Conservation (phyloP, 2,888 invertebrate species). For the Mesoligia furuncula region DNA sequence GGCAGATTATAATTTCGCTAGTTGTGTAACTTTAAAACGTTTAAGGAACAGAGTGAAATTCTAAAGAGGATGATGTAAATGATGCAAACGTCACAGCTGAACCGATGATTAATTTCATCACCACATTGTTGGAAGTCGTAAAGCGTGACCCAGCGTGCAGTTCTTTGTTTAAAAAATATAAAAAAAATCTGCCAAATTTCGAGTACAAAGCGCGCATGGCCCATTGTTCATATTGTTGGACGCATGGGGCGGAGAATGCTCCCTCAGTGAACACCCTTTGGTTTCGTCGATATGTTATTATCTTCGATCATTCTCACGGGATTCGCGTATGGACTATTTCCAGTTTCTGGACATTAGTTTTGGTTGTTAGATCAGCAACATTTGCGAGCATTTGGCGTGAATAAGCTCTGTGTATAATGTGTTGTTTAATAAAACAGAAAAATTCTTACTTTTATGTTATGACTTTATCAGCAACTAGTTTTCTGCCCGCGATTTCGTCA, state of each 20-base stretch:
- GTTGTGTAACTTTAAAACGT: constrained; percentile 69
- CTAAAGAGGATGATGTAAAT: constrained; percentile 72
- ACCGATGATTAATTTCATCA: constrained; percentile 85
- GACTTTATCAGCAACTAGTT: neutral
- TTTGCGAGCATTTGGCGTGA: constrained; percentile 49
- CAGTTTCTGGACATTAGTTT: constrained; percentile 60
- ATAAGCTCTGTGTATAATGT: constrained; percentile 38
- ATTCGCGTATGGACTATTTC: constrained; percentile 60
- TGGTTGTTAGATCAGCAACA: constrained; percentile 58
- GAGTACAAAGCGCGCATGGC: constrained; percentile 78
- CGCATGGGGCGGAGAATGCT: constrained; percentile 73
- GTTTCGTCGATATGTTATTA: constrained; percentile 69
- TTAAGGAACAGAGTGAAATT: constrained; percentile 65
- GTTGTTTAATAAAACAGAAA: constrained; percentile 8
- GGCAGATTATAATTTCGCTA: constrained; percentile 60
- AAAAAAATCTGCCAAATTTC: constrained; percentile 73
- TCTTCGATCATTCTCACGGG: constrained; percentile 77
- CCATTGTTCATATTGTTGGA: constrained; percentile 77
- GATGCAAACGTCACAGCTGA: constrained; percentile 70
- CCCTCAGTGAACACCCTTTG: constrained; percentile 75
- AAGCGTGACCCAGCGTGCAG: constrained; percentile 83
- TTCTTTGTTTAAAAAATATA: constrained; percentile 76
- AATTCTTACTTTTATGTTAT: neutral
- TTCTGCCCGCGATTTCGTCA: neutral
- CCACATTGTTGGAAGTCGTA: constrained; percentile 79